Percentiles rank a stretch among this genome's conserved stretches.
Conservation (phyloP, 2,888 invertebrate species). For the Xanthostigma xanthostigma region DNA sequence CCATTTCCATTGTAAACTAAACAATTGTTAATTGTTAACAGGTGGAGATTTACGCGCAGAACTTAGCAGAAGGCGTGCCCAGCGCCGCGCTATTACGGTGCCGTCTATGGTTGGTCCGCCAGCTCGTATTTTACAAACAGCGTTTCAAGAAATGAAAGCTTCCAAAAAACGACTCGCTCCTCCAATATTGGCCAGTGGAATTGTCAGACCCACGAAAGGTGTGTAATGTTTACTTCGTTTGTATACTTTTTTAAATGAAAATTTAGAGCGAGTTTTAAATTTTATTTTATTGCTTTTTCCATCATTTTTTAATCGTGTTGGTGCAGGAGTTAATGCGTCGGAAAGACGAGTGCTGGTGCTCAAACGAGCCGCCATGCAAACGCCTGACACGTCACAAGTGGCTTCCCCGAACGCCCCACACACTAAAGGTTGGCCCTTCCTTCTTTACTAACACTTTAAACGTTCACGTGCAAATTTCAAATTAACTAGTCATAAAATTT, state of each 20-base stretch:
- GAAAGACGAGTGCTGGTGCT: not conserved
- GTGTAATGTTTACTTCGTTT: too few species aligned
- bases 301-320: not conserved
- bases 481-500: not conserved
- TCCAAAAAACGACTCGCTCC: not conserved
- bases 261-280: not conserved
- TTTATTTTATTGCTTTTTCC: not conserved
- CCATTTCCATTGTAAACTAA: too few species aligned
- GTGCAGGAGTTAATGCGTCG: not conserved
- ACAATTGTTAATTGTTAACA: constrained; percentile 7
- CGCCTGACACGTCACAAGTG: not conserved
- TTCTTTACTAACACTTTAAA: not conserved
- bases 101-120: not conserved
- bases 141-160: constrained; percentile 4
- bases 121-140: constrained; percentile 2
- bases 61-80: constrained; percentile 35
- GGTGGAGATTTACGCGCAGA: constrained; percentile 34
- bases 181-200: not conserved
- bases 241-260: not conserved
- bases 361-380: not conserved
- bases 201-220: constrained; percentile 1
- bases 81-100: constrained; percentile 18
- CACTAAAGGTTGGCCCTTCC: not conserved
- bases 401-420: not conserved
- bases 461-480: not conserved